A percentile compares a stretch with the other conserved stretches of the same genome.
Evolutionary conservation across 2,888 invertebrate species (phyloP).

Genomic region (Penaeus monodon): DNA sequence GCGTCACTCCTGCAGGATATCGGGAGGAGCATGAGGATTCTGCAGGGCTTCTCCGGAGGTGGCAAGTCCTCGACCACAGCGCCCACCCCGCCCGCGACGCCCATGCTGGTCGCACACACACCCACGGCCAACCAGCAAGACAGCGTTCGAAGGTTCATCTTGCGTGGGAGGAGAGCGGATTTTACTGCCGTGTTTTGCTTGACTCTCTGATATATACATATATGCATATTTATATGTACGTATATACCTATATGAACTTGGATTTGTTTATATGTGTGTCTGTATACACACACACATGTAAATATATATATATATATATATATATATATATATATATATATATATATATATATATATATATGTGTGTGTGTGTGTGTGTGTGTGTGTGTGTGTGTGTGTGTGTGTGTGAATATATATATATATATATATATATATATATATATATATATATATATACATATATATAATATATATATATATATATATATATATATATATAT

Average conservation of each 20-base stretch:
- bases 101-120: not conserved
- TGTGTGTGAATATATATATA: not conserved
- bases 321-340: not conserved
- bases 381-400: not conserved
- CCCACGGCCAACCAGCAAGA: not conserved
- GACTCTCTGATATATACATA: not conserved
- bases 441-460: constrained; percentile 19
- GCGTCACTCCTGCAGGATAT: not conserved
- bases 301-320: too few species aligned
- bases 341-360: not conserved
- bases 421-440: not conserved
- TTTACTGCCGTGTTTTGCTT: not conserved
- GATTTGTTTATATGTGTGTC: too few species aligned
- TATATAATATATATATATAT: too few species aligned
- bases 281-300: too few species aligned
- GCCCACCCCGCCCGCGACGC: not conserved
- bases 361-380: not conserved
- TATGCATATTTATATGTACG: too few species aligned
- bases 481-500: too few species aligned
- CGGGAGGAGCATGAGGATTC: constrained; percentile 20
- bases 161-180: not conserved
- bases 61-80: not conserved
- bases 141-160: not conserved
- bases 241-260: too few species aligned
- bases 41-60: not conserved